Base-by-base conservation (phyloP, 2,888 invertebrate genomes). In the Polymixis flavicincta region DNA sequence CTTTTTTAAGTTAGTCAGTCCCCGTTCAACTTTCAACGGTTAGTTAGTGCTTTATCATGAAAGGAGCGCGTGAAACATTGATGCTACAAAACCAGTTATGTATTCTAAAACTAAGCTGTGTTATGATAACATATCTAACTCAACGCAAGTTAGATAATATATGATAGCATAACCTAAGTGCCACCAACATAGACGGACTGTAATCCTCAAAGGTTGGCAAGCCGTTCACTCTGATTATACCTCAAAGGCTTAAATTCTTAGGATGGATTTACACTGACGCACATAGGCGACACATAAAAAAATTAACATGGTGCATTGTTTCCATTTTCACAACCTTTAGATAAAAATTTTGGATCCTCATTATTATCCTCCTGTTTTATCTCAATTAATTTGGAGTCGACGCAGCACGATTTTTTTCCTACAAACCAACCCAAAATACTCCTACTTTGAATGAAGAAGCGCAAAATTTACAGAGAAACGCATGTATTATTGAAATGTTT, bases 161-260 rank as follows among this genome's bases (percentile, higher is more conserved):
- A 37, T 8, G 22, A 37, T 4, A 61, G 17, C 22, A 37, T 37
- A 61, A 4, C 61, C n/a, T 8, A 71, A 17, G n/a, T 13, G 50
- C n/a, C 45, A 60, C 28, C 45, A 52, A 6, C 52, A 14, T 25
- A 60, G 0, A 52, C 14, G 13, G 13, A 28, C 11, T 6, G 28
- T 54, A 45, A 74, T 61, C 45, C 22, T 73, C 32, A 54, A 73
- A 48, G 55, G 22, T 42, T 14, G n/a, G n/a, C 22, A n/a, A 60
- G 42, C 25, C 9, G 54, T 22, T 48, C 25, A n/a, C n/a, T 22
- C 17, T 14, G 55, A 48, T 22, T 32, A 9, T 45, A 68, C 67
- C 48, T 48, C 28, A 28, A 67, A 54, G 9, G 28, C 45, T 4
- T 5, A 32, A 71, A 28, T 28, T 9, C 8, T 17, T 37, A 54